Percentiles rank a stretch among this genome's conserved stretches.
phyloP scores from a whole-genome alignment of 2,888 invertebrate species.

The Drosophila neoperkinsi region DNA sequence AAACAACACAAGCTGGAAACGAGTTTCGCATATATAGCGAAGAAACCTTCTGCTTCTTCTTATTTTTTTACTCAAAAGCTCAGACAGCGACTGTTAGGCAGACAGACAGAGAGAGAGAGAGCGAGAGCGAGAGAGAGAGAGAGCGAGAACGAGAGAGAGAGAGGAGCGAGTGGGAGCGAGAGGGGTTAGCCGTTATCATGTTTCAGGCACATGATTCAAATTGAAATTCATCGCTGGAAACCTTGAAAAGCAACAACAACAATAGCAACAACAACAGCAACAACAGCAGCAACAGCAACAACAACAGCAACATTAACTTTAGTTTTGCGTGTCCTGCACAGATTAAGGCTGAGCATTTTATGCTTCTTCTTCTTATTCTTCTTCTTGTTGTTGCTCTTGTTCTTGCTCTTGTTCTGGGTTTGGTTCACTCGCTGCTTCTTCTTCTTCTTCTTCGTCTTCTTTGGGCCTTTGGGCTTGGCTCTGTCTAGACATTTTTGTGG shows the following conservation, averaged over 20 bases:
- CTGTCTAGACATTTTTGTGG: constrained; percentile 67
- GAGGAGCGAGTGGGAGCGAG: constrained; percentile 4
- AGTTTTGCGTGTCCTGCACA: constrained; percentile 74
- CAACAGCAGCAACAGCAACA: neutral
- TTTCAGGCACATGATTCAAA: constrained; percentile 80
- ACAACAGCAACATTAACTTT: constrained; percentile 23
- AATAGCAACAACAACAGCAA: neutral
- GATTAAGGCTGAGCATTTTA: constrained; percentile 53
- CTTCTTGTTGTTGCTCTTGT: neutral
- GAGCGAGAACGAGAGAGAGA: neutral
- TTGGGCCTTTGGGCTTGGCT: constrained; percentile 49
- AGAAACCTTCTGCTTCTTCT: constrained; percentile 36
- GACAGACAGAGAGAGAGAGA: neutral
- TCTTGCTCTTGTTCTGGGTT: constrained; percentile 1
- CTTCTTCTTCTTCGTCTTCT: constrained; percentile 4
- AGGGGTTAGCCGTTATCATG: constrained; percentile 63
- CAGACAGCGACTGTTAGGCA: constrained; percentile 17
- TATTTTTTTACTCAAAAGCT: constrained; percentile 19
- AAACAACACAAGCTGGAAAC: constrained; percentile 44
- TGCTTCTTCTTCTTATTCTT: constrained; percentile 18
- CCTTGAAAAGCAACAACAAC: constrained; percentile 35
- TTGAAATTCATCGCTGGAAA: constrained; percentile 57
- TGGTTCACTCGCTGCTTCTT: neutral
- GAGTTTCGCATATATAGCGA: constrained; percentile 49
- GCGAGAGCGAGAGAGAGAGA: constrained; percentile 6